phyloP scores from a whole-genome alignment of 2,797 vertebrate species.

The Clarias laeviceps region DNA sequence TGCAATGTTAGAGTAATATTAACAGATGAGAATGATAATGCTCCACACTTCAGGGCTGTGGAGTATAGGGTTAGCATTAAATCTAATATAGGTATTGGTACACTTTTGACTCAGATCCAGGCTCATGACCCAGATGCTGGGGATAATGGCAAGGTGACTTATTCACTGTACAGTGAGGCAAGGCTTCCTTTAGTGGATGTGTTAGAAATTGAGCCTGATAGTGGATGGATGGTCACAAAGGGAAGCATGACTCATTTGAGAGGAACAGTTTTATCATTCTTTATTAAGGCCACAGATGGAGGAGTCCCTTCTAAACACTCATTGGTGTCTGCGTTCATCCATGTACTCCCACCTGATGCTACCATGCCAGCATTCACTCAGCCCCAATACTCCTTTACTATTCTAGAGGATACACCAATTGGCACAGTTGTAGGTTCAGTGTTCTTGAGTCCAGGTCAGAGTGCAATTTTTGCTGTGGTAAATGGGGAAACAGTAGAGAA shows the following conservation, averaged over 20 bases:
- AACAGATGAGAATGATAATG: constrained; percentile 94
- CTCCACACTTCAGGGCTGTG: constrained; percentile 88
- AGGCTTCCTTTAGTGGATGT: constrained; percentile 85
- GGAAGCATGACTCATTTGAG: constrained; percentile 88
- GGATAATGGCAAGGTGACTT: constrained; percentile 88
- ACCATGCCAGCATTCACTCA: constrained; percentile 91
- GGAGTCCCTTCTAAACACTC: constrained; percentile 89
- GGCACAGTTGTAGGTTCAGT: constrained; percentile 90
- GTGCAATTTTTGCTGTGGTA: constrained; percentile 76
- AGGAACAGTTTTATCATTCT: constrained; percentile 89
- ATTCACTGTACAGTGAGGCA: constrained; percentile 87
- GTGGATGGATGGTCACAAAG: constrained; percentile 91
- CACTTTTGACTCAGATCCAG: constrained; percentile 90
- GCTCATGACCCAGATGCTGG: constrained; percentile 91
- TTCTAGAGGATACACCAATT: constrained; percentile 86
- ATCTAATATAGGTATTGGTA: constrained; percentile 88
- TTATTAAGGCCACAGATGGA: constrained; percentile 91
- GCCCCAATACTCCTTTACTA: constrained; percentile 92
- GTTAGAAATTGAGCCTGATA: constrained; percentile 89
- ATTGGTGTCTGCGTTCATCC: constrained; percentile 88
- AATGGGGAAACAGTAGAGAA: constrained; percentile 88
- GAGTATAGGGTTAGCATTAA: constrained; percentile 92
- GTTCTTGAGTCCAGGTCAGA: constrained; percentile 81
- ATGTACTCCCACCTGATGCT: constrained; percentile 88
- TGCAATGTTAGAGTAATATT: constrained; percentile 94